These are phyloP conservation scores for Odontocolon sp. DNA, from an alignment of 2,888 invertebrate species.

Conservation along the genomic window DNA sequence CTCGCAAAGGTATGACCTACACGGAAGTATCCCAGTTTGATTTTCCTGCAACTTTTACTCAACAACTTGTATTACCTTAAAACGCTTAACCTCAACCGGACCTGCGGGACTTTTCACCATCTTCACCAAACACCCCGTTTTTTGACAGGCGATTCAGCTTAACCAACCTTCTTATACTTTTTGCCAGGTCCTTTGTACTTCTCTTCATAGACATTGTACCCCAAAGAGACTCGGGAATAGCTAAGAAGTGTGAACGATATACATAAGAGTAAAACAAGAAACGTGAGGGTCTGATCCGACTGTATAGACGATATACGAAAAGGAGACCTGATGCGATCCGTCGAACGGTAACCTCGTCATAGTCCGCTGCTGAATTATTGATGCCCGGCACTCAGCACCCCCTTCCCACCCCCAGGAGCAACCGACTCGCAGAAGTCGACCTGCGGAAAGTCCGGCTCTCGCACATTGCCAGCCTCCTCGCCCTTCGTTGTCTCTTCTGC, in stretches of 20 bases:
- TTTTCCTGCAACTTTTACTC: constrained; percentile 9
- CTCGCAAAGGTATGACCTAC: constrained; percentile 41
- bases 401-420: constrained; percentile 60
- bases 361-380: constrained; percentile 80
- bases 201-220: constrained; percentile 2
- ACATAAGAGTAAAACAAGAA: constrained; percentile 33
- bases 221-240: neutral
- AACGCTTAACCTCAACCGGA: neutral
- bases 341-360: constrained; percentile 77
- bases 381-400: constrained; percentile 76
- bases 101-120: no score
- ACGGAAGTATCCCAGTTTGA: constrained; percentile 41
- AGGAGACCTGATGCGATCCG: constrained; percentile 51
- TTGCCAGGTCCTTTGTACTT: neutral
- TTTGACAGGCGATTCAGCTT: no score
- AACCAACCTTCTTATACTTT: no score
- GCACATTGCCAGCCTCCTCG: constrained; percentile 33
- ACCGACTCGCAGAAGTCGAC: constrained; percentile 35
- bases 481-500: constrained; percentile 14
- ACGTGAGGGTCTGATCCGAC: constrained; percentile 37
- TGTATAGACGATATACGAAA: constrained; percentile 37
- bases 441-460: constrained; percentile 14
- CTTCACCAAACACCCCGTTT: no score
- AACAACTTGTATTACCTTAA: neutral
- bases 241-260: constrained; percentile 19